Conservation (phyloP, 2,888 invertebrate genomes). For the Crepidodera aurea region DNA sequence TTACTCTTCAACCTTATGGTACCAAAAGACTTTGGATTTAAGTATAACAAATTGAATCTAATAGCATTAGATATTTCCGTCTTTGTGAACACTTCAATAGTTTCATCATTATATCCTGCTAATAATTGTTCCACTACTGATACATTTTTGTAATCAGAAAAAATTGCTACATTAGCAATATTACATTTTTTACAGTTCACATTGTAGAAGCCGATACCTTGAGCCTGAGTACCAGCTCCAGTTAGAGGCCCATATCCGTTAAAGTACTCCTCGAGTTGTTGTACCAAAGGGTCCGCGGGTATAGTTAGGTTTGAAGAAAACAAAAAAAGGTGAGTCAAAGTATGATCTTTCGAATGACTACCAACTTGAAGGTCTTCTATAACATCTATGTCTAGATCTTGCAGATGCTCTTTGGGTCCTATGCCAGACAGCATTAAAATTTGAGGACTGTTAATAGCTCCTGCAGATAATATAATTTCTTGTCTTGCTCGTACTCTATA, state of each 20-base stretch:
- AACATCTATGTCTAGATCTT: conserved; percentile 66
- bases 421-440: conserved; percentile 84
- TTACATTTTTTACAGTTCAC: background rate
- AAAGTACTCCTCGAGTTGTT: conserved; percentile 65
- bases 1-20: conserved; percentile 62
- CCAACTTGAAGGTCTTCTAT: conserved; percentile 77
- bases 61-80: conserved; percentile 40
- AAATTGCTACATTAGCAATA: conserved; percentile 3
- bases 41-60: conserved; percentile 39
- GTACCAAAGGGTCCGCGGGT: conserved; percentile 1
- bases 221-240: background rate
- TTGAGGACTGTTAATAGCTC: conserved; percentile 82
- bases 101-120: background rate
- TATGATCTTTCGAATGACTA: conserved; percentile 79
- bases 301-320: conserved; percentile 71
- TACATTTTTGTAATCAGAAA: background rate
- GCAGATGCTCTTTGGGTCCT: conserved; percentile 70
- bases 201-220: conserved; percentile 12
- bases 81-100: too few species aligned
- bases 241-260: conserved; percentile 31
- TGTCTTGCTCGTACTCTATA: conserved; percentile 67
- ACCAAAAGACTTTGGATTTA: conserved; percentile 63
- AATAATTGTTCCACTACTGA: too few species aligned
- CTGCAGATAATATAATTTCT: conserved; percentile 80
- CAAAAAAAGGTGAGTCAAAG: conserved; percentile 56